Conservation (phyloP, 1,140 invertebrate genomes). For the Caenorhabditis tropicalis region DNA sequence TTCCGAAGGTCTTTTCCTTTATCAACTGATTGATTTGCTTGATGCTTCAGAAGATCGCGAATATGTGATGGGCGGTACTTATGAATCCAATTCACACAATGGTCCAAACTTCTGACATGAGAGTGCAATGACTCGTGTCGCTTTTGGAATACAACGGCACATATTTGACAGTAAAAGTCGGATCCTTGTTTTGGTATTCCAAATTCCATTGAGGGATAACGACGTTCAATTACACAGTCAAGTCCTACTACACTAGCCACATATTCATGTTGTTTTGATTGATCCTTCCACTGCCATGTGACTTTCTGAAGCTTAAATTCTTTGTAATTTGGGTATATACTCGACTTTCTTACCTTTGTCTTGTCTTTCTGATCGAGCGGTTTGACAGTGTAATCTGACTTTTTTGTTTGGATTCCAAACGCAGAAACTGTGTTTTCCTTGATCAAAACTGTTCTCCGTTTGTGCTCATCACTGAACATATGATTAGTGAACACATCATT, state of each 20-base stretch:
- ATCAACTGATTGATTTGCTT: neutral
- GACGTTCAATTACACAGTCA: neutral
- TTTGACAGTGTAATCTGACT: neutral
- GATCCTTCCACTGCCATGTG: slow-evolving; percentile 2
- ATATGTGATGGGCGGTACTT: neutral
- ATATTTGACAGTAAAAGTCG: neutral
- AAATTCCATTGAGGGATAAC: neutral
- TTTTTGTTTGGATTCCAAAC: neutral
- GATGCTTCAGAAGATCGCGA: neutral
- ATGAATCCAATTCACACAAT: slow-evolving; percentile 29
- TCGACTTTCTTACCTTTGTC: neutral
- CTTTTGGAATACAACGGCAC: neutral
- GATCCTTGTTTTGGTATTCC: neutral
- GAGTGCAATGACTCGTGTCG: neutral
- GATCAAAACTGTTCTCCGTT: neutral
- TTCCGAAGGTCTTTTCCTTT: slow-evolving; percentile 26
- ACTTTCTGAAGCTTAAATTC: neutral
- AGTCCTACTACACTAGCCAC: neutral
- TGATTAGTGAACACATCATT: neutral
- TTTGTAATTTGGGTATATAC: neutral
- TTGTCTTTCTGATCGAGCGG: neutral
- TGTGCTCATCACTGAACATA: neutral
- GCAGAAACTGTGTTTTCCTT: neutral
- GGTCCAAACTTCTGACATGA: neutral
- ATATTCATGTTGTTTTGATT: neutral